Evolutionary conservation across 2,888 invertebrate species (phyloP).

Genomic region (Flabesymbios commensalis): DNA sequence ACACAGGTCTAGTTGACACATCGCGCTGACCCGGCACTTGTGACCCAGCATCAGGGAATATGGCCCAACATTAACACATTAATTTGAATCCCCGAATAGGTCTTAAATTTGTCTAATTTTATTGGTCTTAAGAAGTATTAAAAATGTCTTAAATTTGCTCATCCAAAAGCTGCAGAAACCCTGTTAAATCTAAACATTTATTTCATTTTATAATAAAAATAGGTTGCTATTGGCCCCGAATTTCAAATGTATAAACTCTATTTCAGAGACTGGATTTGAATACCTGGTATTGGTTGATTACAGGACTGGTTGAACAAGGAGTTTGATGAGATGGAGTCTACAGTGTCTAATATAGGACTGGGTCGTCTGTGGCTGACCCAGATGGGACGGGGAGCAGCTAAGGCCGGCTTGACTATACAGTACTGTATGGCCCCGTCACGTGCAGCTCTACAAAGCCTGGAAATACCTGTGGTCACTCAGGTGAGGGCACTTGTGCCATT

Average conservation of each 20-base stretch:
- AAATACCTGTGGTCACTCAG: conserved; percentile 39
- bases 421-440: conserved; percentile 44
- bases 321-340: conserved; percentile 32
- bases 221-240: too few relatives aligned
- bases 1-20: too few relatives aligned
- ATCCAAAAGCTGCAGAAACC: too few relatives aligned
- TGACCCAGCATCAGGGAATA: too few relatives aligned
- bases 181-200: too few relatives aligned
- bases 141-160: too few relatives aligned
- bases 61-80: too few relatives aligned
- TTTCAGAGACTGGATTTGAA: neutral
- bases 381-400: conserved; percentile 40
- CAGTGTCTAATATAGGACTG: conserved; percentile 29
- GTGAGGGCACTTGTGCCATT: conserved; percentile 12
- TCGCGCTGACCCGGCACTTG: too few relatives aligned
- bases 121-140: too few relatives aligned
- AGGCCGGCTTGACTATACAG: conserved; percentile 38
- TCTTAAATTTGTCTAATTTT: too few relatives aligned
- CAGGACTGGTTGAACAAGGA: conserved; percentile 44
- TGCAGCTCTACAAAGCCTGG: conserved; percentile 35
- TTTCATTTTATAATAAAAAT: too few relatives aligned
- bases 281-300: neutral
- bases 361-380: conserved; percentile 39
- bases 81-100: too few relatives aligned
- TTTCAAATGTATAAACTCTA: neutral